A percentile compares a stretch with the other conserved stretches of the same genome.
phyloP scores from a whole-genome alignment of 2,113 vertebrate species.

The Rattus norvegicus region DNA sequence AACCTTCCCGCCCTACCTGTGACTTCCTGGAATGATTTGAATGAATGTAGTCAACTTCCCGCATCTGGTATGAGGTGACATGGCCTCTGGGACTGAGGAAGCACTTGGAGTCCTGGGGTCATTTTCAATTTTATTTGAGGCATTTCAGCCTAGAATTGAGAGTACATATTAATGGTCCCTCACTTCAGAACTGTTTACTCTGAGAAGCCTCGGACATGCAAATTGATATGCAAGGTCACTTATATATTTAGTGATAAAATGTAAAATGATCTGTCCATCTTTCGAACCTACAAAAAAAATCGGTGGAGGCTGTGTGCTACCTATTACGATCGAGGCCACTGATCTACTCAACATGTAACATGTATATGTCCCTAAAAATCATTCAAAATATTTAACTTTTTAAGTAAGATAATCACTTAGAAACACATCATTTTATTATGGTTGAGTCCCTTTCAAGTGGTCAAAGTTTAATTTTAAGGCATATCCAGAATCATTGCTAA shows the following conservation, averaged over 20 bases:
- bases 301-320: background rate
- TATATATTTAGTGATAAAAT: constrained; percentile 44
- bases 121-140: constrained; percentile 72
- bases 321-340: background rate
- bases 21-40: constrained; percentile 72
- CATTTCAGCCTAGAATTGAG: constrained; percentile 38
- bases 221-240: constrained; percentile 67
- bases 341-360: background rate
- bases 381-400: constrained; percentile 22
- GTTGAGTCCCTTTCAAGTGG: background rate
- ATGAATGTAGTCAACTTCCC: constrained; percentile 66
- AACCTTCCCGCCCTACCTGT: constrained; percentile 31
- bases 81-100: constrained; percentile 70
- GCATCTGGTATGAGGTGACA: constrained; percentile 61
- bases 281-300: background rate
- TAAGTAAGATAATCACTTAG: constrained; percentile 10
- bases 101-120: constrained; percentile 58
- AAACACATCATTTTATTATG: constrained; percentile 4
- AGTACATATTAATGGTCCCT: background rate
- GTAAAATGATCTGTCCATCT: constrained; percentile 38
- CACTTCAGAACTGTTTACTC: constrained; percentile 25
- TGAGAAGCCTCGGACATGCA: constrained; percentile 26
- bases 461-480: background rate
- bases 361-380: background rate
- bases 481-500: background rate